Conservation (phyloP, 2,888 invertebrate genomes). For the Syritta pipiens region DNA sequence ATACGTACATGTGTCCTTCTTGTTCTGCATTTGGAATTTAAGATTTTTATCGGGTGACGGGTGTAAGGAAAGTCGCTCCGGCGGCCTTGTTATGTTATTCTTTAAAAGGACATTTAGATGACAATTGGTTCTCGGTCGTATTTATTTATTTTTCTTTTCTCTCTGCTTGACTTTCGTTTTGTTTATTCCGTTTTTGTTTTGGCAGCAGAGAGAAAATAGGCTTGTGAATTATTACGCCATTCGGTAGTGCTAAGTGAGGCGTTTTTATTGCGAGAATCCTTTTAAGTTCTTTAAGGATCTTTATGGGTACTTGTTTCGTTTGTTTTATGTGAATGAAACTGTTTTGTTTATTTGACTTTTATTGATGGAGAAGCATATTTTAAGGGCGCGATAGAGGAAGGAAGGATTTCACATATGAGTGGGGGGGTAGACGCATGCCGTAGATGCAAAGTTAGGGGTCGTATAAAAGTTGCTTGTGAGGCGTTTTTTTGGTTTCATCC, state of each 20-base stretch:
- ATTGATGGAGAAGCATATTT: slow-evolving; percentile 57
- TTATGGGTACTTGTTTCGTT: slow-evolving; percentile 51
- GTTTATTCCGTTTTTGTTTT: not conserved
- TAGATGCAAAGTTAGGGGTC: slow-evolving; percentile 47
- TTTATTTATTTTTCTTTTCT: not conserved
- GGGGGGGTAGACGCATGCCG: not conserved
- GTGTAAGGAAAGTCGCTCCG: not conserved
- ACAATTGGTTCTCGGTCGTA: slow-evolving; percentile 25
- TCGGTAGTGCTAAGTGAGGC: slow-evolving; percentile 56
- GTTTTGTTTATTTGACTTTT: slow-evolving; percentile 66
- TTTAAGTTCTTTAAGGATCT: slow-evolving; percentile 43
- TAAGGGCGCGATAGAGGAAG: not conserved
- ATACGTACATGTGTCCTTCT: not conserved
- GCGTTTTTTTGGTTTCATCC: too few relatives aligned
- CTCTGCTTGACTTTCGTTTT: not conserved
- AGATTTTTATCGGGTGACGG: slow-evolving; percentile 42
- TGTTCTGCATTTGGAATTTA: slow-evolving; percentile 46
- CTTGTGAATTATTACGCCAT: slow-evolving; percentile 55
- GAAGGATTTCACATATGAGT: not conserved
- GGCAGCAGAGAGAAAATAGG: slow-evolving; percentile 34
- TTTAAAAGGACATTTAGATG: slow-evolving; percentile 57
- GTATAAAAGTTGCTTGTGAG: slow-evolving; percentile 61
- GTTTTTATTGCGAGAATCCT: slow-evolving; percentile 55
- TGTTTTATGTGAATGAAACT: slow-evolving; percentile 60
- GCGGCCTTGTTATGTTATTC: slow-evolving; percentile 37